Evolutionary conservation across 2,797 vertebrate genomes (phyloP).

Genomic region (Sebastes paucispinis): DNA sequence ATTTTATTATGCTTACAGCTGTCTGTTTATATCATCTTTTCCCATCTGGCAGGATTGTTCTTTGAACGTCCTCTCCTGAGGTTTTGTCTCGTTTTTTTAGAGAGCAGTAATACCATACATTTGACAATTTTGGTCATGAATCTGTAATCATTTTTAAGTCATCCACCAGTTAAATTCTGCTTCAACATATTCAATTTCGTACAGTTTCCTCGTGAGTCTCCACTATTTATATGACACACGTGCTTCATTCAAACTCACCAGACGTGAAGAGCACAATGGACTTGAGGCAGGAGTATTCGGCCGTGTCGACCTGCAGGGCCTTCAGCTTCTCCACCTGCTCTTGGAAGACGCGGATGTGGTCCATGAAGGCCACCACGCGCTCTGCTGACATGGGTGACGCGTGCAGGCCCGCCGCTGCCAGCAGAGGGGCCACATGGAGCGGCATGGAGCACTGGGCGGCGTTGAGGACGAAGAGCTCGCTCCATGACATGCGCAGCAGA

Average conservation of each 20-base stretch:
- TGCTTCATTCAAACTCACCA: constrained; percentile 74
- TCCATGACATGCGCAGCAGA: constrained; percentile 89
- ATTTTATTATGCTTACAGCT: not conserved
- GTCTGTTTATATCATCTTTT: not conserved
- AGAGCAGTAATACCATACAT: not conserved
- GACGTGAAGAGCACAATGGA: constrained; percentile 90
- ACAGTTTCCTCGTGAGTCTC: not conserved
- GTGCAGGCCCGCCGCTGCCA: constrained; percentile 89
- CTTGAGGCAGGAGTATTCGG: constrained; percentile 89
- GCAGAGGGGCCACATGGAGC: constrained; percentile 86
- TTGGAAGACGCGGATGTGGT: constrained; percentile 91
- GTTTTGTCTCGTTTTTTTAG: not conserved
- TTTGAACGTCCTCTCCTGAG: not conserved
- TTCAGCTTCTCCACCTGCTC: constrained; percentile 93
- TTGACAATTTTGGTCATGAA: not conserved
- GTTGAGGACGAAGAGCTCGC: constrained; percentile 89
- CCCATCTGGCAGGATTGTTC: not conserved
- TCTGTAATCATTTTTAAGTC: not conserved
- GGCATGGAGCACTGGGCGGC: constrained; percentile 91
- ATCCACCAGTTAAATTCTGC: not conserved
- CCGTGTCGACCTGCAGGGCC: constrained; percentile 88
- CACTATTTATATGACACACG: not conserved
- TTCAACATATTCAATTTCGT: not conserved
- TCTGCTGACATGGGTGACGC: constrained; percentile 89
- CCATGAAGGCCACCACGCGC: constrained; percentile 90